A percentile compares a stretch with the other conserved stretches of the same genome.
These are phyloP conservation scores for Antigone vipio DNA, from an alignment of 2,113 vertebrate species.

Conservation along the genomic window DNA sequence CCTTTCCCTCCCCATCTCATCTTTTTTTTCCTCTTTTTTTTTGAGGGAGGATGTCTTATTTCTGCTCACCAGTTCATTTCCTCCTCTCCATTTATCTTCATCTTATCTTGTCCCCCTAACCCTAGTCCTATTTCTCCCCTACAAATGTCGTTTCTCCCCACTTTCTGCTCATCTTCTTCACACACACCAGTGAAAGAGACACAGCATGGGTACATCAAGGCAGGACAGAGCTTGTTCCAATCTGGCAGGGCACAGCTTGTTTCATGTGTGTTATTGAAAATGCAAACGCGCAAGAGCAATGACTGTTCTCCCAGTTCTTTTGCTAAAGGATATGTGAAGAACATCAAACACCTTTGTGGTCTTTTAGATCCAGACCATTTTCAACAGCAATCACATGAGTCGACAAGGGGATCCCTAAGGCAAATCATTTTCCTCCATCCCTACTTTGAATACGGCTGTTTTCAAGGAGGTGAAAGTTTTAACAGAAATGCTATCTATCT, in stretches of 20 bases:
- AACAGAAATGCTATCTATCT: constrained; percentile 1
- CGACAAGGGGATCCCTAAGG: constrained; percentile 36
- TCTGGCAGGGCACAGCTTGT: constrained; percentile 35
- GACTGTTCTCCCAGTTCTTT: constrained; percentile 56
- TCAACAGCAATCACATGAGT: constrained; percentile 49
- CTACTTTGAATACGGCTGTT: neutral
- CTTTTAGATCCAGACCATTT: constrained; percentile 59
- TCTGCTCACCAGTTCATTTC: neutral
- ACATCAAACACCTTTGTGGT: constrained; percentile 62
- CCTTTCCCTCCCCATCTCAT: neutral
- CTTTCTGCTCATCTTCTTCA: neutral
- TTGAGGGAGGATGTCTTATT: neutral
- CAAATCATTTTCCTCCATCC: constrained; percentile 45
- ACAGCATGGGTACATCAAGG: neutral
- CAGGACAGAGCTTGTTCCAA: constrained; percentile 56
- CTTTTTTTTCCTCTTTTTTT: too few relatives aligned
- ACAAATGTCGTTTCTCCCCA: neutral
- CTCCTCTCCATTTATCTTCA: neutral
- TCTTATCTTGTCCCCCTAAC: neutral
- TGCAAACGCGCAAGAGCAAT: constrained; percentile 17
- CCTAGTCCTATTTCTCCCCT: neutral
- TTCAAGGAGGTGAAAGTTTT: constrained; percentile 50
- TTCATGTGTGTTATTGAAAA: constrained; percentile 60
- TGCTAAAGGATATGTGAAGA: constrained; percentile 54
- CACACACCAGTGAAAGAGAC: neutral